phyloP scores from a whole-genome alignment of 1,140 invertebrate genomes.

The Trichonephila clavipes region DNA sequence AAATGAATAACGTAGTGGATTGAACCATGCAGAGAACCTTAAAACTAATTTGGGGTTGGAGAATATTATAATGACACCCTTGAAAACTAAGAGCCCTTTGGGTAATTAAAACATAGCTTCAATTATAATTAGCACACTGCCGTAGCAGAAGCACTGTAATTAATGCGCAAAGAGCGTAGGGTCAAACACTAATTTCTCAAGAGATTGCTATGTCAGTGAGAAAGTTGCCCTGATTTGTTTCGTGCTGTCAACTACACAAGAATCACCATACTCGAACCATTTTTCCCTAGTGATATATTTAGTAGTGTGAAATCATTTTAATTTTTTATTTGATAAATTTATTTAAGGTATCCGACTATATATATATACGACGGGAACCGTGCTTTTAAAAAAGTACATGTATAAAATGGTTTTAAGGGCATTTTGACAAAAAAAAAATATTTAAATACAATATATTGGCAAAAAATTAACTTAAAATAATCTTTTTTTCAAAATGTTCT shows the following conservation, averaged over 20 bases:
- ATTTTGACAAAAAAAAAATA: too few relatives aligned
- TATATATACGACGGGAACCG: too few relatives aligned
- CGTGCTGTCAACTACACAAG: neutral
- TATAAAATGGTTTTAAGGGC: too few relatives aligned
- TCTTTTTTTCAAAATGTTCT: too few relatives aligned
- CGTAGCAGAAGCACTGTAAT: conserved; percentile 6
- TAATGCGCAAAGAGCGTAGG: conserved; percentile 18
- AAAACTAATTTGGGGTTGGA: neutral
- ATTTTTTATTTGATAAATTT: too few relatives aligned
- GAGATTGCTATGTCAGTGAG: neutral
- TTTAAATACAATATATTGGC: too few relatives aligned
- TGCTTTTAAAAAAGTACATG: too few relatives aligned
- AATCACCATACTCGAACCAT: too few relatives aligned
- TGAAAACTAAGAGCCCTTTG: conserved; percentile 37
- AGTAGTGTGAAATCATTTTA: too few relatives aligned
- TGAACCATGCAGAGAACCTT: neutral
- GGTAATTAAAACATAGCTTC: conserved; percentile 49
- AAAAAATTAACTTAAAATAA: too few relatives aligned
- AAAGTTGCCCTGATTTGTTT: neutral
- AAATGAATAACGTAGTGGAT: neutral
- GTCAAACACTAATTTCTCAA: conserved; percentile 19
- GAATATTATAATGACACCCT: conserved; percentile 28
- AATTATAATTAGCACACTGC: conserved; percentile 50
- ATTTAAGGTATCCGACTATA: too few relatives aligned
- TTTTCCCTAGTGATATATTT: too few relatives aligned